phyloP scores from a whole-genome alignment of 2,113 vertebrate genomes.

The Larimichthys crocea region DNA sequence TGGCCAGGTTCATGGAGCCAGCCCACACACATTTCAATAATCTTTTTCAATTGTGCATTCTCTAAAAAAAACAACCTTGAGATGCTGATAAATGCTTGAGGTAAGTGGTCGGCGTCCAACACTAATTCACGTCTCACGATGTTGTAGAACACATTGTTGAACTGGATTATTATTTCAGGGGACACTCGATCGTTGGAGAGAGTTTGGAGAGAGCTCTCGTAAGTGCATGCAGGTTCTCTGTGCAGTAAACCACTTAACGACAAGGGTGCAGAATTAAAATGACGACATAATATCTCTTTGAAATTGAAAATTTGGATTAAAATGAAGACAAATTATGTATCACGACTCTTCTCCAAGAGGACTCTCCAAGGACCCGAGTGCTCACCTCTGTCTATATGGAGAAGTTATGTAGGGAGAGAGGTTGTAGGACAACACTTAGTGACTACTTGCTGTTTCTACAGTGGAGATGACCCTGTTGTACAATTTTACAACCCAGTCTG shows the following conservation, averaged over 20 bases:
- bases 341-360: background rate
- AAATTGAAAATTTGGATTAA: conserved; percentile 31
- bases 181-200: conserved; percentile 23
- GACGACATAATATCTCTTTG: conserved; percentile 24
- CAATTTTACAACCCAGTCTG: background rate
- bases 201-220: conserved; percentile 42
- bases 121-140: conserved; percentile 1
- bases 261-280: conserved; percentile 49
- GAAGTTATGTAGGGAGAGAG: background rate
- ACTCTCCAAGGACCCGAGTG: background rate
- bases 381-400: background rate
- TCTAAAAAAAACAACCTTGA: background rate
- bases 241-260: conserved; percentile 34
- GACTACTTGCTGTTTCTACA: too few species aligned
- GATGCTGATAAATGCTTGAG: conserved; percentile 6
- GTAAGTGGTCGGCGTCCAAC: background rate
- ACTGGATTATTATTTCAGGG: conserved; percentile 36
- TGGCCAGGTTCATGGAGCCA: background rate
- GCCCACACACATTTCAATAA: background rate
- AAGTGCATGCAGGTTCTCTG: conserved; percentile 17
- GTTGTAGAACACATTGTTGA: conserved; percentile 28
- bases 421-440: background rate
- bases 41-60: background rate
- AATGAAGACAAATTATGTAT: conserved; percentile 1
- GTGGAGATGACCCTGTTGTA: background rate